phyloP scores from a whole-genome alignment of 2,113 vertebrate species.

The Heterotilapia buettikoferi region DNA sequence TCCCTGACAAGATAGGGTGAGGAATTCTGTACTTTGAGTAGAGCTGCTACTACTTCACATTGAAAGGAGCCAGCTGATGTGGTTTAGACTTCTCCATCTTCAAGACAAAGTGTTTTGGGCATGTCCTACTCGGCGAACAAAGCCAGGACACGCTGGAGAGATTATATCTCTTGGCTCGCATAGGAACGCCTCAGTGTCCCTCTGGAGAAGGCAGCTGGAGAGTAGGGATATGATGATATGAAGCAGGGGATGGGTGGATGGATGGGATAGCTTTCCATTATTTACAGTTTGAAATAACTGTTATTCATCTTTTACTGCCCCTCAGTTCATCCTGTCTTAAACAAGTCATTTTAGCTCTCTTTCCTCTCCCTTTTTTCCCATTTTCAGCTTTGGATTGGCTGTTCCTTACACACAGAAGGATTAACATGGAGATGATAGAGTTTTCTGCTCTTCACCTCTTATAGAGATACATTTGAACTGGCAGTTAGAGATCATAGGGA shows the following conservation, averaged over 20 bases:
- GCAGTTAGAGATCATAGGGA: not conserved
- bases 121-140: not conserved
- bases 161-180: not conserved
- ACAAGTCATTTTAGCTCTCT: fast-evolving
- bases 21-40: not conserved
- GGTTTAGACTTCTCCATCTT: not conserved
- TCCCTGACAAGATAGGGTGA: not conserved
- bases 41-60: not conserved
- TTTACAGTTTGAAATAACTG: not conserved
- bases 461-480: not conserved
- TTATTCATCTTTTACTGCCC: not conserved
- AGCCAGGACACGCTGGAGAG: not conserved
- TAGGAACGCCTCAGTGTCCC: not conserved
- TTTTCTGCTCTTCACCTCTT: not conserved
- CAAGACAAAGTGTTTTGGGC: not conserved
- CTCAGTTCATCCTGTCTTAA: not conserved
- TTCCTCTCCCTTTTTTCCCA: not conserved
- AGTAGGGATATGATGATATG: not conserved
- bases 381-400: not conserved
- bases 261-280: not conserved
- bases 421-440: not conserved
- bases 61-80: not conserved
- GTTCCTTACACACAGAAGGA: not conserved
- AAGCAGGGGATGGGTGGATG: not conserved
- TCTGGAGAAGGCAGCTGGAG: not conserved